Evolutionary conservation across 2,888 invertebrate species (phyloP).

Genomic region (Julus scandinavius): DNA sequence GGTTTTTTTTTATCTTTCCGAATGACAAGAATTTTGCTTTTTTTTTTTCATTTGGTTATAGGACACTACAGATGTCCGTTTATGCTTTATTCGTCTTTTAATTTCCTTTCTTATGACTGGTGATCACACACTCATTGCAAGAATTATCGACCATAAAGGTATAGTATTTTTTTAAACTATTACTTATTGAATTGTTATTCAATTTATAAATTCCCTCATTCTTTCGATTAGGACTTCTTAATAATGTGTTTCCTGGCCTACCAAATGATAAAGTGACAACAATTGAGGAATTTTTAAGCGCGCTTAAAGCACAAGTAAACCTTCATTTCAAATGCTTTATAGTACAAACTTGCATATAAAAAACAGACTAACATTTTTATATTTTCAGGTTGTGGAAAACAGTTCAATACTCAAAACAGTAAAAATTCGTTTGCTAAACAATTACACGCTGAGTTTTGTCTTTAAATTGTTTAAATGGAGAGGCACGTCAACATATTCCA

Average conservation of each 20-base stretch:
- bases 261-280: slow-evolving; percentile 23
- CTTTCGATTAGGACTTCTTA: slow-evolving; percentile 25
- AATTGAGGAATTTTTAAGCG: slow-evolving; percentile 30
- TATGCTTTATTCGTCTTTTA: slow-evolving; percentile 36
- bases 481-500: neutral
- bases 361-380: neutral
- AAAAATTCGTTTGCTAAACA: slow-evolving; percentile 40
- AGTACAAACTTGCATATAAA: neutral
- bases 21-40: neutral
- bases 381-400: slow-evolving; percentile 43
- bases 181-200: neutral
- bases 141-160: slow-evolving; percentile 42
- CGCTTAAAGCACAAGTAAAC: slow-evolving; percentile 25
- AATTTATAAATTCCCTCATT: neutral
- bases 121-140: neutral
- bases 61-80: slow-evolving; percentile 7
- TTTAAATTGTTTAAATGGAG: slow-evolving; percentile 49
- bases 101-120: slow-evolving; percentile 30
- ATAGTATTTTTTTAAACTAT: neutral
- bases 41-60: neutral
- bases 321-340: neutral
- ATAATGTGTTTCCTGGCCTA: neutral
- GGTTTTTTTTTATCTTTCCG: neutral
- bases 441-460: neutral
- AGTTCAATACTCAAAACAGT: slow-evolving; percentile 1